Evolutionary conservation across 2,113 vertebrate genomes (phyloP).

Genomic region (Hemicordylus capensis): DNA sequence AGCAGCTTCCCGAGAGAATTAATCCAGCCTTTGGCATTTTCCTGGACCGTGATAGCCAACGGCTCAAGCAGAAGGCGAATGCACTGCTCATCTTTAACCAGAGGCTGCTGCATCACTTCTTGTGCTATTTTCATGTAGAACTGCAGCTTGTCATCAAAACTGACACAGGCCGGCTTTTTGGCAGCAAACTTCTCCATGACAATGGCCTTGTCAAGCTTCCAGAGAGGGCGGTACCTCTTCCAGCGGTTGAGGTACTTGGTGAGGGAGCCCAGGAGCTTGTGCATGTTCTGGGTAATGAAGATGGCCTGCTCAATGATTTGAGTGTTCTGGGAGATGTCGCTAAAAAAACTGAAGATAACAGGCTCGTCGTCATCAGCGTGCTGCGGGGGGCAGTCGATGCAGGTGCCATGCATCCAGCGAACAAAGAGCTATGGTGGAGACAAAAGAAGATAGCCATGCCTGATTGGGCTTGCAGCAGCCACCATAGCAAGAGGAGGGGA

Average conservation of each 20-base stretch:
- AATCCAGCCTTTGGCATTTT: slow-evolving; percentile 84
- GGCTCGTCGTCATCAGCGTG: slow-evolving; percentile 75
- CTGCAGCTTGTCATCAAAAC: slow-evolving; percentile 89
- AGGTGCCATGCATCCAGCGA: slow-evolving; percentile 93
- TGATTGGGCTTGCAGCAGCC: not conserved
- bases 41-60: slow-evolving; percentile 77
- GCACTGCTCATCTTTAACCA: slow-evolving; percentile 80
- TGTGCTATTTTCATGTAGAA: slow-evolving; percentile 75
- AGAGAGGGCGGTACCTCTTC: slow-evolving; percentile 85
- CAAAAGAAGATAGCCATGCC: not conserved
- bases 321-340: slow-evolving; percentile 81
- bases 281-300: slow-evolving; percentile 81
- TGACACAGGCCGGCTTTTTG: slow-evolving; percentile 79
- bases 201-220: slow-evolving; percentile 85
- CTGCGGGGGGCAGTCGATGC: slow-evolving; percentile 88
- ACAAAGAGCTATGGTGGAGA: slow-evolving; percentile 79
- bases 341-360: slow-evolving; percentile 83
- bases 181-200: slow-evolving; percentile 86
- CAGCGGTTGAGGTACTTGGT: slow-evolving; percentile 80
- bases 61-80: slow-evolving; percentile 85
- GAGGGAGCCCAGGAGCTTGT: slow-evolving; percentile 78
- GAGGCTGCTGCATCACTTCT: slow-evolving; percentile 79
- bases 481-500: not conserved
- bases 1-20: slow-evolving; percentile 85
- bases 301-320: slow-evolving; percentile 79